A percentile compares a stretch with the other conserved stretches of the same genome.
Conservation (phyloP, 1,140 invertebrate genomes). For the Nymphalis io region DNA sequence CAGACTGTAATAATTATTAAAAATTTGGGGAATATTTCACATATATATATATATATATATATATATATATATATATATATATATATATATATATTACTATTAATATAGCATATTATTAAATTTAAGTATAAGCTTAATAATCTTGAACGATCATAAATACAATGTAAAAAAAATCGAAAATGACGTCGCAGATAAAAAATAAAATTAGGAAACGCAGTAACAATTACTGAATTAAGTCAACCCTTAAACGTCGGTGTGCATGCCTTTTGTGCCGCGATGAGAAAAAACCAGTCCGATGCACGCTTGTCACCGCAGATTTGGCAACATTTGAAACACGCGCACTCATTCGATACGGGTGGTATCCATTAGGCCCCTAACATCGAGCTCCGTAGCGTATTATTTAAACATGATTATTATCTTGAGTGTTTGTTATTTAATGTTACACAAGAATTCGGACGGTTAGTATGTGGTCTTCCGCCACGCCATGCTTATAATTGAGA, state of each 20-base stretch:
- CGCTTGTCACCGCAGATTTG: constrained; percentile 67
- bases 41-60: no score
- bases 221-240: constrained; percentile 55
- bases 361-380: constrained; percentile 39
- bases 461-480: no score
- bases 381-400: constrained; percentile 24
- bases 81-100: no score
- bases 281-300: constrained; percentile 58
- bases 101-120: no score
- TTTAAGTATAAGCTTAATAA: no score
- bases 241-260: constrained; percentile 46
- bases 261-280: constrained; percentile 49
- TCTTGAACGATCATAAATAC: no score
- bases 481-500: no score
- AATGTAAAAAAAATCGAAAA: neutral
- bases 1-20: no score
- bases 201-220: constrained; percentile 26
- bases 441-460: neutral
- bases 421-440: constrained; percentile 32
- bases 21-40: no score
- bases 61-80: no score
- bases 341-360: constrained; percentile 54
- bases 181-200: constrained; percentile 17
- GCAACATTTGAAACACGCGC: constrained; percentile 48
- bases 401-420: constrained; percentile 35